Base-by-base conservation (phyloP, 2,113 vertebrate species). In the Eurypyga helias region DNA sequence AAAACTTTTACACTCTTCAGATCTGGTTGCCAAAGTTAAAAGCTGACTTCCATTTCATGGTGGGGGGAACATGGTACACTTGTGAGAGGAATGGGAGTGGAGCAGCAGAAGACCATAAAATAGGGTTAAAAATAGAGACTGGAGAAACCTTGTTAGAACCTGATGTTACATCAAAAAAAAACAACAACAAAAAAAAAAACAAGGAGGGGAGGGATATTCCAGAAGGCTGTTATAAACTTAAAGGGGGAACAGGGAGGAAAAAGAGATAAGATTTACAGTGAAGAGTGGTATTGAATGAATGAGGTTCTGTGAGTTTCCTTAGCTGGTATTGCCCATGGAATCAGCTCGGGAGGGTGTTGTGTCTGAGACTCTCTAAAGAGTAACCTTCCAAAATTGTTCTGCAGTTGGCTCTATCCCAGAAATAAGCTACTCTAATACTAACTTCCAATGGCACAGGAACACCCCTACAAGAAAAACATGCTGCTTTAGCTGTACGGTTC, bases 41-140 rank as follows among this genome's bases (percentile, higher is more conserved):
- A 64, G 13, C 81, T 87, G 58, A 83, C 97, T 96, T 89, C 72
- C 70, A 26, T 89, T 83, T 94, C 90, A 90, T 62, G 52, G 61
- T n/a, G n/a, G 23, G 89, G 83, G 33, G 69, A 87, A 62, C 46
- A 34, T 25, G 10, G 41, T 76, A 29, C 1, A 0, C 62, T 92
- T 91, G 41, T 41, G 90, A 94, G 46, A 84, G 62, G 55, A 95
- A 82, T 29, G 54, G 51, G 61, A 94, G 80, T 38, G 61, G 34
- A 90, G 55, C 54, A 83, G 46, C 31, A 69, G 61, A 89, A 93
- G 64, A 81, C 49, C 76, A 83, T 83, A 83, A 86, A 95, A 96
- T 41, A 87, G 69, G 86, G 96, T 93, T 89, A 81, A 95, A 92
- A 92, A 73, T 45, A 91, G 90, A 95, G 64, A 87, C 83, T 58